phyloP scores from a whole-genome alignment of 2,797 vertebrate genomes.

The Otus scops region DNA sequence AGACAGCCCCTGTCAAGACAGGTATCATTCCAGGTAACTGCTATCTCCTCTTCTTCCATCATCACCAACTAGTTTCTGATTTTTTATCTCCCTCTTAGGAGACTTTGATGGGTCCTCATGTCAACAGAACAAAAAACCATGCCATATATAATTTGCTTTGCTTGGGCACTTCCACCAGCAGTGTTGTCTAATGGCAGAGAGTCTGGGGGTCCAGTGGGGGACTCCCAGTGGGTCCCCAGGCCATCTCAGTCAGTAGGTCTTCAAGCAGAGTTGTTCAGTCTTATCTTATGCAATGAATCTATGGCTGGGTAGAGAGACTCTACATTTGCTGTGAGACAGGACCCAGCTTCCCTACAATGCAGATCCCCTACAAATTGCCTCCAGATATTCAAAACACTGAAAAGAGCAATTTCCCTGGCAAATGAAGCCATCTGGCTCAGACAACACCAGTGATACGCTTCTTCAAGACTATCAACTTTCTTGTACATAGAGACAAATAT shows the following conservation, averaged over 20 bases:
- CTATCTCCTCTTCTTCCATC: neutral
- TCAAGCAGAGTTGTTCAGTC: neutral
- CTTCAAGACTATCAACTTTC: neutral
- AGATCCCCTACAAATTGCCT: neutral
- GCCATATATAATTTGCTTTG: neutral
- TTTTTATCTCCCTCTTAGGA: neutral
- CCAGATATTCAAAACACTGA: neutral
- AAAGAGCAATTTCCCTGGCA: neutral
- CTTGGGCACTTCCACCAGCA: neutral
- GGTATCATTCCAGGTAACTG: neutral
- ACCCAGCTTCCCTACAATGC: neutral
- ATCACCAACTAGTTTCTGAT: neutral
- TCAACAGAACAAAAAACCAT: neutral
- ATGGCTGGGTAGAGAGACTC: neutral
- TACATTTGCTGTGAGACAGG: neutral
- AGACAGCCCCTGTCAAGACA: neutral
- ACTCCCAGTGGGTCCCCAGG: neutral
- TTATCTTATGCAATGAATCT: neutral
- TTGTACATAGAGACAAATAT: neutral
- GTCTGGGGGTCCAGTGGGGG: accelerated
- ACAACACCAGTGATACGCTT: neutral
- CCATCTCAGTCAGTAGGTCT: neutral
- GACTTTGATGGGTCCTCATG: neutral
- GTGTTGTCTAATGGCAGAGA: neutral
- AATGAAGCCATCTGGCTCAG: neutral